Conservation (phyloP, 2,888 invertebrate species). For the Nephrotoma appendiculata region DNA sequence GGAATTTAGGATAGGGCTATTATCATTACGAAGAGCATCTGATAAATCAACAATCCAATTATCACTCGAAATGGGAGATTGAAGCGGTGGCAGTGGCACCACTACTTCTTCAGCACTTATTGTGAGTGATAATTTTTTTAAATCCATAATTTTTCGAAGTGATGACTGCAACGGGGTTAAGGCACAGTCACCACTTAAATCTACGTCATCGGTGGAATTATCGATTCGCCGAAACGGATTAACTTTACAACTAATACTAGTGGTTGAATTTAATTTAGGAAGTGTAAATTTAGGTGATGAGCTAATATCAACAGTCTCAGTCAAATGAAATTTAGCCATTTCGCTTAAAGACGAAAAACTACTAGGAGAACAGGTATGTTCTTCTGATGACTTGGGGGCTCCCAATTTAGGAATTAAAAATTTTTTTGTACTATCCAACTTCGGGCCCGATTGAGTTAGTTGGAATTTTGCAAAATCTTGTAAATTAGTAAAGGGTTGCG, state of each 20-base stretch:
- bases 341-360: slow-evolving; percentile 15
- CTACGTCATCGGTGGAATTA: not conserved
- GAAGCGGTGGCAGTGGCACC: not conserved
- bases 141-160: slow-evolving; percentile 12
- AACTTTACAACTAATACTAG: slow-evolving; percentile 11
- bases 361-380: slow-evolving; percentile 3
- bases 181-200: slow-evolving; percentile 11
- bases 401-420: slow-evolving; percentile 4
- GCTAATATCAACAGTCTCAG: not conserved
- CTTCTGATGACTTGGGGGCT: not conserved
- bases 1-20: slow-evolving; percentile 10
- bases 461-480: not conserved
- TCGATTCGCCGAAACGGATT: not conserved
- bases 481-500: slow-evolving; percentile 13
- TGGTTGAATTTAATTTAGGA: slow-evolving; percentile 14
- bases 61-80: not conserved
- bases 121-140: slow-evolving; percentile 5
- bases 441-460: not conserved
- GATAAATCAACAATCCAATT: slow-evolving; percentile 32
- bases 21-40: slow-evolving; percentile 23
- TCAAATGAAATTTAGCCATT: slow-evolving; percentile 15
- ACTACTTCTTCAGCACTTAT: slow-evolving; percentile 5
- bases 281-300: slow-evolving; percentile 7
- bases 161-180: slow-evolving; percentile 12
- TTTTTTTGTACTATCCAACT: not conserved